A percentile compares a stretch with the other conserved stretches of the same genome.
Conservation (phyloP, 2,888 invertebrate species). For the Candidula unifasciata region DNA sequence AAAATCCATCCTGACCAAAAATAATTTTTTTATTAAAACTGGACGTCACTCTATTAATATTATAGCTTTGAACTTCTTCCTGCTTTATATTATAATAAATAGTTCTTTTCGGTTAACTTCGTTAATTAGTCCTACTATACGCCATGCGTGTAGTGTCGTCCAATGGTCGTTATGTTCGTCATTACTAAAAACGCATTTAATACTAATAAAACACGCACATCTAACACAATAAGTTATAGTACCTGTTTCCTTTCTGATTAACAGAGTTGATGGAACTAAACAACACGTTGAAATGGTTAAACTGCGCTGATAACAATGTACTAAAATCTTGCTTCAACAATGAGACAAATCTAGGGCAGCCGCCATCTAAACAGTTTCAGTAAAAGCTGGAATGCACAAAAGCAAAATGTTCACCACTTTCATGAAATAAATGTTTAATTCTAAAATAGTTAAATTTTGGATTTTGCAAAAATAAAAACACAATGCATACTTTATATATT, state of each 20-base stretch:
- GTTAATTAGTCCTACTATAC: constrained; percentile 11
- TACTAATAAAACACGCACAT: neutral
- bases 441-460: no score
- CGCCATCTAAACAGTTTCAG: constrained; percentile 30
- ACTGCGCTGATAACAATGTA: neutral
- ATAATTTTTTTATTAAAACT: no score
- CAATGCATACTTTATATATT: no score
- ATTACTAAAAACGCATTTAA: neutral
- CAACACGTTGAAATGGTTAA: neutral
- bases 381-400: constrained; percentile 1
- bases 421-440: no score
- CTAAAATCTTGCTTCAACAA: neutral
- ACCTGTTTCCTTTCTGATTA: constrained; percentile 4
- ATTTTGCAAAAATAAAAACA: no score
- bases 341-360: constrained; percentile 29
- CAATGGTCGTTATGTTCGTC: neutral
- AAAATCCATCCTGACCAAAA: no score
- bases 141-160: neutral
- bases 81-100: no score
- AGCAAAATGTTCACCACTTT: neutral
- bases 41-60: no score
- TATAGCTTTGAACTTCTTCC: no score
- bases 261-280: neutral
- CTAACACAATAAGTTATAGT: neutral
- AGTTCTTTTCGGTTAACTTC: constrained; percentile 7